Percentiles rank a stretch among this genome's conserved stretches.
Conservation (phyloP, 2,113 vertebrate species). For the Sus scrofa region DNA sequence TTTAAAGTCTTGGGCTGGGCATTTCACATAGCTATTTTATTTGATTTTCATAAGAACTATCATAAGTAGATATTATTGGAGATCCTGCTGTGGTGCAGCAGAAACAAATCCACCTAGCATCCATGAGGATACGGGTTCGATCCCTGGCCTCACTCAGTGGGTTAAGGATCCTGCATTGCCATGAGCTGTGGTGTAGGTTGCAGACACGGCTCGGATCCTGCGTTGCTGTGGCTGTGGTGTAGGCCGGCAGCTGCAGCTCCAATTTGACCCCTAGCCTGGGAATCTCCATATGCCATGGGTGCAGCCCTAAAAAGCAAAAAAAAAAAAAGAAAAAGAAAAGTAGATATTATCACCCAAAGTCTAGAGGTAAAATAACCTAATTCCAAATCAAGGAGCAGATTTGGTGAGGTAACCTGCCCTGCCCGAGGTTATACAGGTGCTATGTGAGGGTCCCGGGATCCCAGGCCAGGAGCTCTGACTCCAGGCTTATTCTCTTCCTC, state of each 20-base stretch:
- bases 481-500: slow-evolving; percentile 23
- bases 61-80: background rate
- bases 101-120: too few relatives aligned
- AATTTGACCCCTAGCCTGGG: too few relatives aligned
- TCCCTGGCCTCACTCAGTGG: too few relatives aligned
- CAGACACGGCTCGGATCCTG: too few relatives aligned
- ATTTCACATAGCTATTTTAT: background rate
- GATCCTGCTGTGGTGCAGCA: too few relatives aligned
- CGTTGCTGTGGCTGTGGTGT: too few relatives aligned
- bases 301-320: too few relatives aligned
- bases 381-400: background rate
- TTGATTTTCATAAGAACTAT: background rate
- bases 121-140: too few relatives aligned
- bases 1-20: background rate
- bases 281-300: too few relatives aligned
- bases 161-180: too few relatives aligned
- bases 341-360: background rate
- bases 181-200: too few relatives aligned
- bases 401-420: background rate
- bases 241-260: too few relatives aligned
- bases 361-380: background rate
- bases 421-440: background rate
- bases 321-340: background rate
- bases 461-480: background rate
- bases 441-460: background rate